These are phyloP conservation scores for Phycodurus eques DNA, from an alignment of 2,113 vertebrate species.

Conservation along the genomic window DNA sequence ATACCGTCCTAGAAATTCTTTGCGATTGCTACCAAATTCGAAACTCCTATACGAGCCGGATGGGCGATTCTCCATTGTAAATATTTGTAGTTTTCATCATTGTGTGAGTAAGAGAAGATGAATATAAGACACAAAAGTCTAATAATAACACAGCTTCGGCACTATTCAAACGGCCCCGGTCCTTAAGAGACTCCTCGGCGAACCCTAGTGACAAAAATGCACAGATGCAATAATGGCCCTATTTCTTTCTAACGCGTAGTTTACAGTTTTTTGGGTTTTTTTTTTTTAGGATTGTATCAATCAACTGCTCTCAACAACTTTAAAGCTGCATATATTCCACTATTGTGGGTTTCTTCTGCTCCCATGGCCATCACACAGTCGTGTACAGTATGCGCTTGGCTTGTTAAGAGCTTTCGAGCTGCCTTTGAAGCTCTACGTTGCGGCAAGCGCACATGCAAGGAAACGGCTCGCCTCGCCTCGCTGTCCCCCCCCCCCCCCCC, in stretches of 20 bases:
- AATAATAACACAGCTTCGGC: background rate
- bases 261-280: background rate
- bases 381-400: constrained; percentile 3
- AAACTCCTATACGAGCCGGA: too few relatives aligned
- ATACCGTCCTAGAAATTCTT: too few relatives aligned
- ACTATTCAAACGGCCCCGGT: background rate
- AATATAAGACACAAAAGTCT: background rate
- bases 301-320: background rate
- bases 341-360: background rate
- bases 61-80: too few relatives aligned
- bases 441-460: constrained; percentile 23
- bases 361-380: background rate
- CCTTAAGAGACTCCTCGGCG: background rate
- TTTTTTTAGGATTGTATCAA: background rate
- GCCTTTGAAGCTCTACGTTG: constrained; percentile 30
- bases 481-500: constrained; percentile 29
- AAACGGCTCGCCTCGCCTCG: constrained; percentile 35
- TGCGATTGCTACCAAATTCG: too few relatives aligned
- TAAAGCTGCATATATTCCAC: background rate
- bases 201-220: background rate
- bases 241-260: background rate
- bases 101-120: too few relatives aligned
- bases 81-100: too few relatives aligned
- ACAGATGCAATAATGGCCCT: background rate
- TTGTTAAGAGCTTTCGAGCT: constrained; percentile 41